Percentiles rank a stretch among this genome's conserved stretches.
Conservation (phyloP, 1,140 invertebrate species). For the Drosophila mauritiana region DNA sequence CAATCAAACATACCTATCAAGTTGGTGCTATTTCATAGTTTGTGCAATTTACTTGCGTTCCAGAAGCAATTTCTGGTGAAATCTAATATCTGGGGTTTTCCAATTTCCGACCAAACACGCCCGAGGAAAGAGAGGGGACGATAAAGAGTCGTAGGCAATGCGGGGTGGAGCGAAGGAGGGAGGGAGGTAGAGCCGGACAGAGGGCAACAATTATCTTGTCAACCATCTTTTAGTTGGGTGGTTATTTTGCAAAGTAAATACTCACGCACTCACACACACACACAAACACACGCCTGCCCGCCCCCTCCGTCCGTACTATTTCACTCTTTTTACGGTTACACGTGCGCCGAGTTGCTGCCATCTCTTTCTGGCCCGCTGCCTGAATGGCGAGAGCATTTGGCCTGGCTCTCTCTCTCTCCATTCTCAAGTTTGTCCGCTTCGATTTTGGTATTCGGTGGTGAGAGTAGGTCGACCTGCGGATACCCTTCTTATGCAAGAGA, state of each 20-base stretch:
- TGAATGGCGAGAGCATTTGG: slow-evolving; percentile 11
- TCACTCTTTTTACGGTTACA: slow-evolving; percentile 80
- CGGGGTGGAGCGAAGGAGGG: neutral
- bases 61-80: slow-evolving; percentile 24
- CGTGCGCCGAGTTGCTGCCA: slow-evolving; percentile 62
- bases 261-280: slow-evolving; percentile 30
- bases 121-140: neutral
- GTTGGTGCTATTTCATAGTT: slow-evolving; percentile 6
- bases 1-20: too few species aligned
- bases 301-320: slow-evolving; percentile 44
- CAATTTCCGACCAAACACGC: slow-evolving; percentile 14
- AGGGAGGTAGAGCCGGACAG: slow-evolving; percentile 15
- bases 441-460: slow-evolving; percentile 42
- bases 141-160: neutral
- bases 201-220: slow-evolving; percentile 74
- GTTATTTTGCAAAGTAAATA: slow-evolving; percentile 73
- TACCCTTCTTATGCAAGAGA: neutral
- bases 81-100: slow-evolving; percentile 31
- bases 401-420: slow-evolving; percentile 7
- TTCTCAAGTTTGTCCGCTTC: slow-evolving; percentile 50
- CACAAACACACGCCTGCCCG: slow-evolving; percentile 20
- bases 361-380: slow-evolving; percentile 1
- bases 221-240: slow-evolving; percentile 55
- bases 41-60: neutral
- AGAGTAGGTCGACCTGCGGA: neutral